These are phyloP conservation scores for Campylomormyrus numenius DNA, from an alignment of 2,113 vertebrate genomes.

Conservation along the genomic window DNA sequence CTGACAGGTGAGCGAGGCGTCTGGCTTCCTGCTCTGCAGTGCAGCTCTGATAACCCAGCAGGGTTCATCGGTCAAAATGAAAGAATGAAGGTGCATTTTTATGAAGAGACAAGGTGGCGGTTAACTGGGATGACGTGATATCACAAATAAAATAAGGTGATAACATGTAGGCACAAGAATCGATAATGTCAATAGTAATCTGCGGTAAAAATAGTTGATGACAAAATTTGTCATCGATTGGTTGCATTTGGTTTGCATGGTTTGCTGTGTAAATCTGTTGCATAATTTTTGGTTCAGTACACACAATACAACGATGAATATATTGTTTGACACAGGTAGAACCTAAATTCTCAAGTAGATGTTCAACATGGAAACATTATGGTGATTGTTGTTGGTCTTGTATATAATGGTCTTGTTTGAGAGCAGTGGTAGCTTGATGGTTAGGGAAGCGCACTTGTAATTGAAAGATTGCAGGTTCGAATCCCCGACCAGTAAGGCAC, in stretches of 20 bases:
- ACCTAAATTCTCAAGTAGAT: background rate
- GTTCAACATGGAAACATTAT: background rate
- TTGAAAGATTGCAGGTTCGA: too few relatives aligned
- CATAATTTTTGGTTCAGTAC: background rate
- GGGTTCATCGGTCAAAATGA: background rate
- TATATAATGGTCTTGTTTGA: background rate
- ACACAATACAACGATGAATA: background rate
- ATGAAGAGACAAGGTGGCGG: background rate
- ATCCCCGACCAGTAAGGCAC: too few relatives aligned
- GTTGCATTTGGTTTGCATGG: background rate
- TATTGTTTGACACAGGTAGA: background rate
- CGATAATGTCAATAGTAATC: background rate
- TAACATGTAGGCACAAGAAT: background rate
- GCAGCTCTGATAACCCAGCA: background rate
- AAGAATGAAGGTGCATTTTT: background rate
- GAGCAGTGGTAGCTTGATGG: too few relatives aligned
- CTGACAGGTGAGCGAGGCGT: conserved; percentile 65
- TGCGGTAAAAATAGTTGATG: too few relatives aligned
- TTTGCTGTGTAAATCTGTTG: background rate
- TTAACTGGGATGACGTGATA: background rate
- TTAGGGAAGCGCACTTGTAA: too few relatives aligned
- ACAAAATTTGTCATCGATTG: background rate
- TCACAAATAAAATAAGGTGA: background rate
- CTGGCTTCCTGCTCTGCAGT: background rate
- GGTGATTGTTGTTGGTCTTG: background rate